Base-by-base conservation (phyloP, 2,888 invertebrate genomes). In the Eilema caniola region DNA sequence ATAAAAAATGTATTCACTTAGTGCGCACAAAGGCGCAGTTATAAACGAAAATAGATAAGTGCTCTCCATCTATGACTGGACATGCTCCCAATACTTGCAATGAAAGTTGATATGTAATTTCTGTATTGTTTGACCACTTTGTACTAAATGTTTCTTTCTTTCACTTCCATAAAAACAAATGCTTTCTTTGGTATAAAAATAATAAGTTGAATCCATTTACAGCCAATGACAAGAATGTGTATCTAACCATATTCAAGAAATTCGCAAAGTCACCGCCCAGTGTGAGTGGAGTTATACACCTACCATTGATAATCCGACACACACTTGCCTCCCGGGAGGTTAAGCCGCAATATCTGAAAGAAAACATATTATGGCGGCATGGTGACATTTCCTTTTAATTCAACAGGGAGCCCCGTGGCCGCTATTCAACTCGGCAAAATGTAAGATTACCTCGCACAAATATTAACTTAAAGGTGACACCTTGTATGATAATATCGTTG, bases 271-370 rank as follows among this genome's bases (percentile, higher is more conserved):
- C 53, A 53, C 53, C n/a, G 53, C 53, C 10, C 8, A 53, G n/a
- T 53, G 20, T 53, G 8, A 53, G n/a, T 10, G 8, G 16, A 31
- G n/a, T 31, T 61, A 61, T 61, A 28, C 24, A 61, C n/a, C 31
- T 53, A 53, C 53, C n/a, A 53, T 20, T 53, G 53, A 53, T n/a
- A 53, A 53, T 53, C 53, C 53, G 53, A 53, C n/a, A 53, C 53
- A 53, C 53, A 53, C 53, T 53, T 53, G n/a, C 53, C 53, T n/a
- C n/a, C 53, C n/a, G n/a, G n/a, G 53, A 53, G 53, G 53, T n/a
- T n/a, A 53, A 53, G 20, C 53, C 53, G 53, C 7, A 53, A 53
- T 53, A n/a, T 53, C n/a, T 20, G 10, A n/a, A n/a, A 53, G 53
- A 53, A 53, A 53, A n/a, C 53, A 53, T 53, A 53, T 53, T 10